Conservation (phyloP, 2,113 vertebrate species). For the Castor canadensis region DNA sequence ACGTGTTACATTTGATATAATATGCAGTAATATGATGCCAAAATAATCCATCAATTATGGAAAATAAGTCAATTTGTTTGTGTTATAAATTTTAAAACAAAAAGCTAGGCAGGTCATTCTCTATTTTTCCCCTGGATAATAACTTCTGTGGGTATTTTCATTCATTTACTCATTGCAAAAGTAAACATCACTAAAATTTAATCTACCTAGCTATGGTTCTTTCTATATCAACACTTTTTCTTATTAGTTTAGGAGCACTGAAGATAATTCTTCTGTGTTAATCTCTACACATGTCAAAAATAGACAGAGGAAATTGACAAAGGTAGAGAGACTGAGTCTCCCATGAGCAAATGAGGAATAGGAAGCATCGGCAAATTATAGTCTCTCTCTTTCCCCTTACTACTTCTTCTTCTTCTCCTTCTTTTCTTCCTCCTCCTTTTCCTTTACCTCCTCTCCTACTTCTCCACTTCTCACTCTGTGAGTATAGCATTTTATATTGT, state of each 20-base stretch:
- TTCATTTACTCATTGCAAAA: slow-evolving; percentile 14
- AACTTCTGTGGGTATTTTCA: neutral
- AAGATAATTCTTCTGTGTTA: neutral
- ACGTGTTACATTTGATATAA: neutral
- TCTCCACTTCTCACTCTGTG: neutral
- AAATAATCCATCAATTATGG: neutral
- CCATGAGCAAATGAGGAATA: neutral
- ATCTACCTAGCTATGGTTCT: neutral
- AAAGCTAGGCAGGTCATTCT: neutral
- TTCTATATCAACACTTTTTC: neutral
- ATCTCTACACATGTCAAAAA: neutral
- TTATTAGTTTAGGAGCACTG: neutral
- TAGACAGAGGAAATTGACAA: neutral
- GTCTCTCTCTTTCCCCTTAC: too few relatives aligned
- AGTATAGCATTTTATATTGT: neutral
- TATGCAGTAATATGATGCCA: neutral
- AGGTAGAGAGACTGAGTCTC: neutral
- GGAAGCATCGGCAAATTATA: neutral
- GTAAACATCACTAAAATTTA: neutral
- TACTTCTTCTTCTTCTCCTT: too few relatives aligned
- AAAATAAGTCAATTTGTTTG: slow-evolving; percentile 1
- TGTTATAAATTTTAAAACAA: neutral
- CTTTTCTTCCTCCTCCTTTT: too few relatives aligned
- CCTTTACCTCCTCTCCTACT: neutral
- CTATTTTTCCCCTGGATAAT: neutral